phyloP scores from a whole-genome alignment of 2,888 invertebrate species.

The Celastrina argiolus region DNA sequence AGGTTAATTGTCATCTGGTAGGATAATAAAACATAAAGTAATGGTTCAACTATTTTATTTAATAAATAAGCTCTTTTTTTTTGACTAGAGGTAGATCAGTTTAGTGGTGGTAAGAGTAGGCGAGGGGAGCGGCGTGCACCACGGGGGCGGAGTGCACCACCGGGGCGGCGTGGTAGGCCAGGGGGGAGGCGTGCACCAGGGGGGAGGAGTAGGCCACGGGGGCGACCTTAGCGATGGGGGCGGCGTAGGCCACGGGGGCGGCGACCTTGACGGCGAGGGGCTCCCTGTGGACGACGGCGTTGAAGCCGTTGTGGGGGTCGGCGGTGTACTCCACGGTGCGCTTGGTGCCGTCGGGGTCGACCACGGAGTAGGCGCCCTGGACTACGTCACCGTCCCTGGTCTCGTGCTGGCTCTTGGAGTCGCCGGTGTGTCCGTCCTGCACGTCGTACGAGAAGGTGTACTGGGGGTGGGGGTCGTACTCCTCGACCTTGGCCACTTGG shows the following conservation, averaged over 20 bases:
- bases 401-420: constrained; percentile 61
- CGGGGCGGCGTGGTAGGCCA: constrained; percentile 50
- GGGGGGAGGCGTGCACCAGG: constrained; percentile 43
- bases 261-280: constrained; percentile 39
- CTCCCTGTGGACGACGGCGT: constrained; percentile 48
- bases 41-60: background rate
- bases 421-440: constrained; percentile 51
- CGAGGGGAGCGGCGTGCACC: constrained; percentile 41
- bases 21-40: background rate
- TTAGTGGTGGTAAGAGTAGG: constrained; percentile 39
- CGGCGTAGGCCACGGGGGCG: constrained; percentile 42
- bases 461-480: constrained; percentile 57
- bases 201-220: constrained; percentile 50
- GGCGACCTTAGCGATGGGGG: constrained; percentile 46
- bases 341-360: constrained; percentile 61
- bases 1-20: no score
- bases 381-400: constrained; percentile 61
- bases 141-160: constrained; percentile 39
- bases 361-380: constrained; percentile 61
- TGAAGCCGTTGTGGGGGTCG: constrained; percentile 54
- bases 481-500: constrained; percentile 41
- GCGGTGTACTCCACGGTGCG: constrained; percentile 67
- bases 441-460: constrained; percentile 78
- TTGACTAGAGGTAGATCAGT: constrained; percentile 35
- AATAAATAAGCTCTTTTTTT: constrained; percentile 26